Conservation (phyloP, 2,113 vertebrate genomes). For the Platichthys flesus region DNA sequence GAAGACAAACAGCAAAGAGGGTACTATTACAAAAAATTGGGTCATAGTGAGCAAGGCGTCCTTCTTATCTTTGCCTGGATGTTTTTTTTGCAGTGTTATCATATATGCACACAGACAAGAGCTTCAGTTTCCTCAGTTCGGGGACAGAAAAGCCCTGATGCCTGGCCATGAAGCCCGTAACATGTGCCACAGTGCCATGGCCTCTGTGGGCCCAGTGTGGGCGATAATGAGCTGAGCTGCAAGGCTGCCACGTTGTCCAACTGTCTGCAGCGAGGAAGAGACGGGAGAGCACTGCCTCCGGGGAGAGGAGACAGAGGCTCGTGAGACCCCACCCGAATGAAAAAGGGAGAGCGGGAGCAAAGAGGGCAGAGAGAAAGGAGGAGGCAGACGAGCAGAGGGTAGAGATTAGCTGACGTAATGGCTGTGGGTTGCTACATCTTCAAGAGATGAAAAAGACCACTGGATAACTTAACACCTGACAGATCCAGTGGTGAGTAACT, state of each 20-base stretch:
- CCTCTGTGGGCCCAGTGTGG: constrained; percentile 63
- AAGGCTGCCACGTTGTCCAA: constrained; percentile 61
- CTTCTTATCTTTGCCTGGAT: constrained; percentile 4
- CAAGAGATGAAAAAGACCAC: constrained; percentile 14
- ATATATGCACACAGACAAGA: constrained; percentile 6
- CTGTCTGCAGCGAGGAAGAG: constrained; percentile 56
- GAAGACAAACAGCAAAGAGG: neutral
- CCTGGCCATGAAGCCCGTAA: constrained; percentile 44
- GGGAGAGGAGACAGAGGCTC: constrained; percentile 49
- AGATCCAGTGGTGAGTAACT: constrained; percentile 16
- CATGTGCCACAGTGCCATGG: constrained; percentile 46
- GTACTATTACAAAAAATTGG: neutral
- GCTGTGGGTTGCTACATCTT: constrained; percentile 26
- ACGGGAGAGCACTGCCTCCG: constrained; percentile 45
- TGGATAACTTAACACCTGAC: constrained; percentile 40
- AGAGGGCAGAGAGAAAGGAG: constrained; percentile 35
- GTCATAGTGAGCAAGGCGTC: constrained; percentile 6
- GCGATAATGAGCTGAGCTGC: constrained; percentile 78
- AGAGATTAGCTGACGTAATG: constrained; percentile 52
- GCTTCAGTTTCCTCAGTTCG: constrained; percentile 9
- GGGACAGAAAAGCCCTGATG: constrained; percentile 49
- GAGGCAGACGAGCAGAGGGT: constrained; percentile 13
- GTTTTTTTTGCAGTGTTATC: neutral
- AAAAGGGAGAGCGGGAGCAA: constrained; percentile 43
- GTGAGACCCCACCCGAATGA: constrained; percentile 45